phyloP scores from a whole-genome alignment of 2,113 vertebrate species.

The Peromyscus polionotus region DNA sequence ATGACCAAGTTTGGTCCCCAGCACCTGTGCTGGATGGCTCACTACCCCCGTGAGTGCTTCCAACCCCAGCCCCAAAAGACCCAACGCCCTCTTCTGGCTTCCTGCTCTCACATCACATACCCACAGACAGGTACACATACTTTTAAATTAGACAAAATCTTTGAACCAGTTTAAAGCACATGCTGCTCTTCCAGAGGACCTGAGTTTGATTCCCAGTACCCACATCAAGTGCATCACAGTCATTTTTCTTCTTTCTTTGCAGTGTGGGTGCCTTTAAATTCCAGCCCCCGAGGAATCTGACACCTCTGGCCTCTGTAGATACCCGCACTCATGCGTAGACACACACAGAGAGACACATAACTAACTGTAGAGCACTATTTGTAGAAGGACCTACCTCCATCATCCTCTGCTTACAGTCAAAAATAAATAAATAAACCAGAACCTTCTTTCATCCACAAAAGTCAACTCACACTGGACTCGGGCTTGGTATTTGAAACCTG shows the following conservation, averaged over 20 bases:
- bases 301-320: neutral
- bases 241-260: neutral
- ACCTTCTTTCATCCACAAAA: neutral
- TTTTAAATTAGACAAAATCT: neutral
- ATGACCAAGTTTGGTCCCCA: neutral
- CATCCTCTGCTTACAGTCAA: neutral
- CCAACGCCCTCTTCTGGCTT: neutral
- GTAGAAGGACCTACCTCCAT: neutral
- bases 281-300: neutral
- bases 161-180: neutral
- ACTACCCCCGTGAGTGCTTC: too few species aligned
- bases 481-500: neutral
- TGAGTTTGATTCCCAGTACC: neutral
- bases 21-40: neutral
- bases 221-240: neutral
- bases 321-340: neutral
- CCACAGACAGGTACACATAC: neutral
- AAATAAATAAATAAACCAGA: neutral
- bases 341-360: neutral
- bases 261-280: neutral
- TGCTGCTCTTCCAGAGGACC: neutral
- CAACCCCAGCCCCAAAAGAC: neutral
- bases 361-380: neutral
- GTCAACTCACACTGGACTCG: accelerated
- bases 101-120: neutral